Conservation (phyloP, 1,140 invertebrate species). For the Drosophila tristis region DNA sequence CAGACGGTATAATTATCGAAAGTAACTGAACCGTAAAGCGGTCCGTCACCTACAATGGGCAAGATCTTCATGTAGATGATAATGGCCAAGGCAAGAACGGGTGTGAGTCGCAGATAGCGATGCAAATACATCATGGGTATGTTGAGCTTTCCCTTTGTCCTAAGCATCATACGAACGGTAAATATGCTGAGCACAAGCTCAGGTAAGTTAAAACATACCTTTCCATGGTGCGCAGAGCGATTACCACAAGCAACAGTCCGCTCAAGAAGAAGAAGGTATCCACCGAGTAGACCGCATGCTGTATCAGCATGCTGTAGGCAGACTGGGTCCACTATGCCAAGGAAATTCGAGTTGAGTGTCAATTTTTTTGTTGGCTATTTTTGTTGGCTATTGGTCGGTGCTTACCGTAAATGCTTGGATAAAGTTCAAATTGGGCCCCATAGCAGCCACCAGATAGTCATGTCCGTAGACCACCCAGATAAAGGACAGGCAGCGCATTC, state of each 20-base stretch:
- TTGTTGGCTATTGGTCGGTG: rapidly evolving
- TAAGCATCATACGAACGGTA: neutral
- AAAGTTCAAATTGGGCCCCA: slow-evolving; percentile 63
- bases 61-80: slow-evolving; percentile 55
- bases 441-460: slow-evolving; percentile 66
- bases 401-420: slow-evolving; percentile 9
- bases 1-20: slow-evolving; percentile 34
- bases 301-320: slow-evolving; percentile 85
- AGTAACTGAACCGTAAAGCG: slow-evolving; percentile 16
- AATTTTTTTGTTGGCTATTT: too few relatives aligned
- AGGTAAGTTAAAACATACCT: slow-evolving; percentile 85
- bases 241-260: slow-evolving; percentile 87
- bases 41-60: slow-evolving; percentile 52
- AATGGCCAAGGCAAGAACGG: slow-evolving; percentile 54
- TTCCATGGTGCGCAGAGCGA: slow-evolving; percentile 87
- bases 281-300: slow-evolving; percentile 90
- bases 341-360: neutral
- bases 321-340: slow-evolving; percentile 65
- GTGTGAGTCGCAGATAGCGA: slow-evolving; percentile 73
- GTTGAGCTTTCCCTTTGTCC: slow-evolving; percentile 63
- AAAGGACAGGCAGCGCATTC: slow-evolving; percentile 87
- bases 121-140: slow-evolving; percentile 72
- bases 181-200: neutral
- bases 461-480: slow-evolving; percentile 88
- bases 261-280: slow-evolving; percentile 95